Evolutionary conservation across 2,888 invertebrate species (phyloP), one percentile per base, ranked within the genome.

Genomic region (Nycteola revayana): DNA sequence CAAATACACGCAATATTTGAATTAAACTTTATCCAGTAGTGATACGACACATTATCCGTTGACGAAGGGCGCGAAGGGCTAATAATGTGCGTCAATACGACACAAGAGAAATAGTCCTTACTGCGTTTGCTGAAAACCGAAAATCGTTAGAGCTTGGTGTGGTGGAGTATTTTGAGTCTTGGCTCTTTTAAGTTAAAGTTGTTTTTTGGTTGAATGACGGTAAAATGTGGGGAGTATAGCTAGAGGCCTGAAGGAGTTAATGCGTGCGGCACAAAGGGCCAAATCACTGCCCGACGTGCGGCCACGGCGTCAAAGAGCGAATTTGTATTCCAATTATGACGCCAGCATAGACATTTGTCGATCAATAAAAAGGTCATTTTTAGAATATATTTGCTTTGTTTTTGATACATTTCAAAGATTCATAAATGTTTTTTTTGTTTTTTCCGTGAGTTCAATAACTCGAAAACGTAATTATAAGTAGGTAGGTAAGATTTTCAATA

Each of bases 281-380:
- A 87, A 87, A 87, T 87, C 87, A 87, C 84, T 80, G 80, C 78
- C 78, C 79, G 79, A 68, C 70, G 69, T 69, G 78, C 70, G 71
- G 65, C 71, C 73, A 65, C 60, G 68, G 71, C 78, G 80, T 79
- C 85, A 83, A 83, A 85, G 80, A 80, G 79, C 72, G 75, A 85
- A 87, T 86, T 87, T 86, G 87, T 87, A 86, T 84, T 86, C 82
- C 85, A 87, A 88, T 88, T 88, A 87, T 81, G 78, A 83, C 78
- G 71, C 81, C 59, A 42, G 46, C 52, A 48, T 49, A 64, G 64
- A 68, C 66, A 60, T 54, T 48, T 48, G 54, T 29, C 60, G 62
- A 61, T 64, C 63, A 49, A 66, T 64, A 60, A 53, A 37, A 49
- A 46, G 43, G 49, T 43, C 49, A 53, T 49, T 49, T 54, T 52